Percentiles rank a stretch among this genome's conserved stretches.
phyloP scores from a whole-genome alignment of 2,797 vertebrate genomes.

The Tenualosa thibaudeaui region DNA sequence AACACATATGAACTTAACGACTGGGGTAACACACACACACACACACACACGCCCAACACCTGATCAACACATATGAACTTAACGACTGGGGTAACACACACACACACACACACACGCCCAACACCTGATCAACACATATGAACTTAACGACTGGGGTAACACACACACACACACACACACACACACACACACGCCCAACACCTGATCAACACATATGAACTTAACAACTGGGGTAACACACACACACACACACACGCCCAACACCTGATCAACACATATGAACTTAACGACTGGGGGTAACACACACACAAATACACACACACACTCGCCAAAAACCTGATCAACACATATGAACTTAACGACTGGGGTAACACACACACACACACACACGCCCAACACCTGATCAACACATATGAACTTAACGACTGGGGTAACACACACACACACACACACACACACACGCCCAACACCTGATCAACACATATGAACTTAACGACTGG shows the following conservation, averaged over 20 bases:
- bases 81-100: neutral
- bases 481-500: too few species aligned
- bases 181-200: neutral
- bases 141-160: neutral
- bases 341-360: slow-evolving; percentile 84
- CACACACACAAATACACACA: slow-evolving; percentile 43
- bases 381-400: slow-evolving; percentile 61
- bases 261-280: neutral
- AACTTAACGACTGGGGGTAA: slow-evolving; percentile 86
- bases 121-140: neutral
- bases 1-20: too few species aligned
- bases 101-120: slow-evolving; percentile 2
- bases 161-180: neutral
- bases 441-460: too few species aligned
- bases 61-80: too few species aligned
- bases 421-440: slow-evolving; percentile 83
- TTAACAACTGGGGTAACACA: neutral
- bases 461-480: too few species aligned
- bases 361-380: slow-evolving; percentile 80
- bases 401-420: slow-evolving; percentile 85
- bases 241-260: neutral
- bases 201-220: too few species aligned
- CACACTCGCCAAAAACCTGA: slow-evolving; percentile 74
- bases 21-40: too few species aligned
- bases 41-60: too few species aligned